Conservation (phyloP, 2,888 invertebrate species). For the Escarpia spicata region DNA sequence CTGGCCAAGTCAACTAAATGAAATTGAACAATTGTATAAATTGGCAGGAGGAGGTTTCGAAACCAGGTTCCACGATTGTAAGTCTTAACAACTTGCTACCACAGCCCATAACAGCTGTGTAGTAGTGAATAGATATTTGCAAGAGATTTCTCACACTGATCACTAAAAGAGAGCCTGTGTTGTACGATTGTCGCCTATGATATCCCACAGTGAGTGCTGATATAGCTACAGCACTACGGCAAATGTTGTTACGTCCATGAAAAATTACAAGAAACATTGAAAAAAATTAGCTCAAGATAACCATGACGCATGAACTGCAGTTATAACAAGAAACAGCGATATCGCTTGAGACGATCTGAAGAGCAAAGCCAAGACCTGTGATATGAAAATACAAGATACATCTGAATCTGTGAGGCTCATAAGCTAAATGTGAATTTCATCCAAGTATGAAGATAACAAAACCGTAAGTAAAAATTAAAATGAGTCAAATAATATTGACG, state of each 20-base stretch:
- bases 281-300: not conserved
- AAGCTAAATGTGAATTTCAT: not conserved
- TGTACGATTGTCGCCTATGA: not conserved
- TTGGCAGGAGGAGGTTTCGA: too few species aligned
- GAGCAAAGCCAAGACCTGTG: not conserved
- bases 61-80: too few species aligned
- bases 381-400: not conserved
- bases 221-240: not conserved
- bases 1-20: too few species aligned
- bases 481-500: too few species aligned
- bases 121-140: not conserved
- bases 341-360: not conserved
- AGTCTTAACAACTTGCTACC: too few species aligned
- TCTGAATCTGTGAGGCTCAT: not conserved
- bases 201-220: not conserved
- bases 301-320: not conserved
- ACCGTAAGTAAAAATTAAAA: not conserved
- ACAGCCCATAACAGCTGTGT: too few species aligned
- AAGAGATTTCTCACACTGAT: not conserved
- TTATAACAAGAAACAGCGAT: not conserved
- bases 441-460: constrained; percentile 11
- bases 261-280: not conserved
- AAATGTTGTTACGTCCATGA: not conserved
- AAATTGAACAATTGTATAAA: too few species aligned
- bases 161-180: not conserved